Base-by-base conservation (phyloP, 2,888 invertebrate genomes). In the Diarsia dahlii region DNA sequence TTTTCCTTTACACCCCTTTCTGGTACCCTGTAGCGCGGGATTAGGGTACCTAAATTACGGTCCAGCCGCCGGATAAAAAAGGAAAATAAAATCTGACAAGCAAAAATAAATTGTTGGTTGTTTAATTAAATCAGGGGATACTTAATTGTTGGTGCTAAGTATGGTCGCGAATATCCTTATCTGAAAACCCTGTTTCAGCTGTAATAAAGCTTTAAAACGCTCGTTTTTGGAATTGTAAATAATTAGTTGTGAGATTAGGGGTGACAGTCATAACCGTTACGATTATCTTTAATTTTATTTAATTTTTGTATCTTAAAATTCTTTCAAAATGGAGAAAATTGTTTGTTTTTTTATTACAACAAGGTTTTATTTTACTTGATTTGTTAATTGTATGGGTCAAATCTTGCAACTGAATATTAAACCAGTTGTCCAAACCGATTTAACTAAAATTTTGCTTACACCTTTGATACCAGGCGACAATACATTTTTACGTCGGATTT, bases 1-100 rank as follows among this genome's bases (percentile, higher is more conserved):
- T 95, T 93, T 93, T 92, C 92, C 91, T 92, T 89, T 86, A 91
- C 92, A 92, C 93, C 95, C 95, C 91, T 93, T 94, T 85, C 84
- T 83, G 85, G 87, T 87, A 87, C 89, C 91, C 90, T 88, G 90
- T 91, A 88, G 90, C 85, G 88, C 85, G 81, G 92, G 92, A 95
- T 94, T 95, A 94, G 94, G 93, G 94, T 91, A 91, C 91, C 94
- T 93, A 92, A 95, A 94, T 94, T 92, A 92, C 91, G 90, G 90
- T 90, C 86, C 89, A 88, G 88, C 88, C 89, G 81, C 80, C 77
- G 90, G 90, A 89, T 88, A 89, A 87, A 89, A 89, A 81, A 80
- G 83, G 70, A 84, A 87, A 86, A 84, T 84, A 87, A 86, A 85
- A 83, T 84, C 79, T 79, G 78, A 79, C 78, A 88, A 82, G 82